Base-by-base conservation (phyloP, 2,113 vertebrate genomes). In the Pluvialis apricaria region DNA sequence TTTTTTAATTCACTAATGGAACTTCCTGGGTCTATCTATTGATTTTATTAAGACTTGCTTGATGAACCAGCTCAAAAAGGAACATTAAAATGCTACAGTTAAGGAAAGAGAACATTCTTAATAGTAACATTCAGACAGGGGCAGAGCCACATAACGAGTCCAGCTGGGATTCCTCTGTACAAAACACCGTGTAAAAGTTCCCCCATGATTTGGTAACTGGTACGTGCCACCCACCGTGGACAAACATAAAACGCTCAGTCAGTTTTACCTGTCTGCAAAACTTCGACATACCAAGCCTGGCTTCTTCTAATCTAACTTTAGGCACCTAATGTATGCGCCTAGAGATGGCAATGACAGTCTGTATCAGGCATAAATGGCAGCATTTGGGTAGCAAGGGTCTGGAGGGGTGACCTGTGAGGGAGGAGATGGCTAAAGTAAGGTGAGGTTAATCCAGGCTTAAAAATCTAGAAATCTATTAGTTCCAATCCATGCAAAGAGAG, bases 331-430 rank as follows among this genome's bases (percentile, higher is more conserved):
- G 61, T 24, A 25, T 14, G 12, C 12, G 11, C 49, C 54, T 3
- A 10, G 26, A 47, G 61, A n/a, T 25, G 12, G 28, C 32, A 89
- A 64, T 13, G n/a, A 44, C 13, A 82, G 32, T 0, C 32, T 66
- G 11, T 5, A 28, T 1, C 3, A 7, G 5, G 13, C 28, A 22
- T 2, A 28, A 76, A 36, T 4, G 18, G 32, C 38, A 71, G 20
- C 0, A 0, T 9, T 60, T 40, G 18, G 4, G 25, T 32, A 60
- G 29, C 22, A 49, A 55, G 32, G 15, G 10, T 19, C 54, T 51
- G 36, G 9, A 61, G 31, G 25, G 9, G 16, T 5, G 10, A 20
- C 16, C 13, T 34, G 7, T 5, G 5, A 0, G 0, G n/a, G 9
- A 76, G 15, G 28, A 64, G 16, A 13, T 13, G 16, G 19, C n/a